A percentile compares a stretch with the other conserved stretches of the same genome.
Evolutionary conservation across 1,140 invertebrate species (phyloP).

Genomic region (Nasonia vitripennis): DNA sequence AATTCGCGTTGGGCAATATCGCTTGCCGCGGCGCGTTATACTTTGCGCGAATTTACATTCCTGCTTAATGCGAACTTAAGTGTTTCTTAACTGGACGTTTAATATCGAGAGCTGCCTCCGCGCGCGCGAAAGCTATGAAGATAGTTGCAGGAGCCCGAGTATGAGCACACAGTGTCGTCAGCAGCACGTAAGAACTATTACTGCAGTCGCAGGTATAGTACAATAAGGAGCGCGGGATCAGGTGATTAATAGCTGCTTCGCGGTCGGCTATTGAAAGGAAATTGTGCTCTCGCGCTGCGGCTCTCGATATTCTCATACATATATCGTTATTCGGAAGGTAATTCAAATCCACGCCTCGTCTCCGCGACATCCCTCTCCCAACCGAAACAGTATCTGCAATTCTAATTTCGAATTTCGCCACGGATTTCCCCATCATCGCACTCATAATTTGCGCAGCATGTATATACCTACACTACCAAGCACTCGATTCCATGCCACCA

Average conservation of each 20-base stretch:
- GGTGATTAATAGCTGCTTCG: no score
- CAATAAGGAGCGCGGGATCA: no score
- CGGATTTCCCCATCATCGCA: background rate
- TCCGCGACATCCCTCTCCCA: no score
- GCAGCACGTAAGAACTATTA: background rate
- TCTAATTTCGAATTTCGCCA: background rate
- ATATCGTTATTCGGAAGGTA: no score
- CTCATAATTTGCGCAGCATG: background rate
- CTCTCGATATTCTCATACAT: no score
- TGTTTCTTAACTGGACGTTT: constrained; percentile 32
- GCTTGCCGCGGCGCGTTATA: background rate
- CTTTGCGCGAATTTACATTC: constrained; percentile 23
- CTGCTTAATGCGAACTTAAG: constrained; percentile 13
- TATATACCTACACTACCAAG: background rate
- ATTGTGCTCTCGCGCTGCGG: no score
- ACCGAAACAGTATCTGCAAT: background rate
- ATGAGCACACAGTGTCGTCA: background rate
- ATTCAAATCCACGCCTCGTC: no score
- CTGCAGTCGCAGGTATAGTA: no score
- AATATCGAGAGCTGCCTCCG: background rate
- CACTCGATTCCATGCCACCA: background rate
- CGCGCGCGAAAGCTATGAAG: no score
- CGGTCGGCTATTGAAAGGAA: no score
- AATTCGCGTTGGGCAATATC: constrained; percentile 12
- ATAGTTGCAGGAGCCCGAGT: no score